Percentiles rank a stretch among this genome's conserved stretches.
Conservation (phyloP, 2,888 invertebrate species). For the Alloscopus bannaensis region DNA sequence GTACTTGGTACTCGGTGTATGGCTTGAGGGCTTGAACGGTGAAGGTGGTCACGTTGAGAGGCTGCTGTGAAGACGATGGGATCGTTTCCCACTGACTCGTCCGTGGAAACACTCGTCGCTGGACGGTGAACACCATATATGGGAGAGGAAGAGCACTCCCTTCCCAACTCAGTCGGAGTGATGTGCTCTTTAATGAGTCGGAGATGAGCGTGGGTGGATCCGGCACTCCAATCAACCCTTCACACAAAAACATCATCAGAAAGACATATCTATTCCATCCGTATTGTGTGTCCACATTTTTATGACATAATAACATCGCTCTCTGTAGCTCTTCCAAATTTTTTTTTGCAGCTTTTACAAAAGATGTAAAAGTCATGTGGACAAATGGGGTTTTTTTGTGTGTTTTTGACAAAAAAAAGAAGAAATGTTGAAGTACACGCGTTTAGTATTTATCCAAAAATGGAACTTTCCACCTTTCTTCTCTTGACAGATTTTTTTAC, state of each 20-base stretch:
- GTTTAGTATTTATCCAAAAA: too few relatives aligned
- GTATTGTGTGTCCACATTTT: background rate
- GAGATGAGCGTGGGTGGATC: conserved; percentile 71
- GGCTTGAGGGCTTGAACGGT: conserved; percentile 87
- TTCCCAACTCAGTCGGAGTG: conserved; percentile 72
- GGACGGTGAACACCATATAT: conserved; percentile 70
- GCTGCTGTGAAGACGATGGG: conserved; percentile 50
- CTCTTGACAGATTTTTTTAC: too few relatives aligned
- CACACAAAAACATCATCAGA: conserved; percentile 1
- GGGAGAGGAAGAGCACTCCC: conserved; percentile 67
- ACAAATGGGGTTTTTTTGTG: too few relatives aligned
- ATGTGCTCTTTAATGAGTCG: conserved; percentile 70
- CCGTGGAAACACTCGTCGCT: conserved; percentile 66
- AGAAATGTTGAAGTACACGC: too few relatives aligned
- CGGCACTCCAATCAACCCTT: conserved; percentile 68
- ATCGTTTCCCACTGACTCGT: conserved; percentile 70
- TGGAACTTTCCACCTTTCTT: too few relatives aligned
- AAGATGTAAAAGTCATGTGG: too few relatives aligned
- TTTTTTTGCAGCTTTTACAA: too few relatives aligned
- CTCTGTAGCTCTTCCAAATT: too few relatives aligned
- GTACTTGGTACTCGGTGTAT: conserved; percentile 91
- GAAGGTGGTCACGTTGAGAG: conserved; percentile 77
- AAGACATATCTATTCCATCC: background rate
- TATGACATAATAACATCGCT: too few relatives aligned
- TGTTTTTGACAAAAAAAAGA: too few relatives aligned